phyloP scores from a whole-genome alignment of 2,113 vertebrate species.

The Pleuronectes platessa region DNA sequence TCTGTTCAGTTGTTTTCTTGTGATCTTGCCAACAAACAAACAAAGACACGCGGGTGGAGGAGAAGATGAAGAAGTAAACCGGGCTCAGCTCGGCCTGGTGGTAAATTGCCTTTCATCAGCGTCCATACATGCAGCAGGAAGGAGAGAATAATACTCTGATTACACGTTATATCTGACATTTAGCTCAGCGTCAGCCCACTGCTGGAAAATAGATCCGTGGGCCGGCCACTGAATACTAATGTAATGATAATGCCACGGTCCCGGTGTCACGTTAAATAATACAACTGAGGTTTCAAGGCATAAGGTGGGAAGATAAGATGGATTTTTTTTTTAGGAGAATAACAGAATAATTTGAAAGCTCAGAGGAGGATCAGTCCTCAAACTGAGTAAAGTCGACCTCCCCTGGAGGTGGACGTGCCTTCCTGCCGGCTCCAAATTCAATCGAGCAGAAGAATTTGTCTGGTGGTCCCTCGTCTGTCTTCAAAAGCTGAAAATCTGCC shows the following conservation, averaged over 20 bases:
- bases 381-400: not conserved
- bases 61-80: not conserved
- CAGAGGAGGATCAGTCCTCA: not conserved
- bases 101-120: constrained; percentile 18
- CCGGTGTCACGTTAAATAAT: constrained; percentile 26
- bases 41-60: not conserved
- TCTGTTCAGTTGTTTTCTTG: no score
- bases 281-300: constrained; percentile 22
- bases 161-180: constrained; percentile 51
- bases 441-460: not conserved
- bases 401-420: not conserved
- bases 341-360: constrained; percentile 5
- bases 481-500: no score
- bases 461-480: no score
- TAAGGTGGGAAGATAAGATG: not conserved
- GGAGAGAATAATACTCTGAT: constrained; percentile 15
- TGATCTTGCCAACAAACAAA: not conserved
- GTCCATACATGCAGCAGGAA: constrained; percentile 10
- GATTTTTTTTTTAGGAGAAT: not conserved
- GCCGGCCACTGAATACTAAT: constrained; percentile 52
- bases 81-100: not conserved
- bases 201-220: constrained; percentile 12
- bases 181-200: constrained; percentile 30
- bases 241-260: constrained; percentile 16
- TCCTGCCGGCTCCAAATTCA: constrained; percentile 13